Conservation (phyloP, 2,888 invertebrate genomes). For the Aleiodes alternator region DNA sequence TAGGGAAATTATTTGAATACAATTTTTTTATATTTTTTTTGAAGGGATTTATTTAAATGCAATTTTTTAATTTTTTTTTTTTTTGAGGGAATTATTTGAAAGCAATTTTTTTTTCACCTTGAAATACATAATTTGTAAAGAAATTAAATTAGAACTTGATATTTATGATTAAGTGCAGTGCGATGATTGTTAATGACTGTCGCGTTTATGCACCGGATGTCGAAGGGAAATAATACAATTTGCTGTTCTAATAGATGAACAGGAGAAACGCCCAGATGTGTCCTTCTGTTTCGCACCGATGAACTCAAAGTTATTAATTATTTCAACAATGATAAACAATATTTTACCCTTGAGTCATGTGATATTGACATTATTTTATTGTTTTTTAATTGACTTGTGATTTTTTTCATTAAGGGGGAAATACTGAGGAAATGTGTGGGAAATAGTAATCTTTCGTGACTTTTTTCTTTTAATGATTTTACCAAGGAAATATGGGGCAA, state of each 20-base stretch:
- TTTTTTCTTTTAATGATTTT: too few relatives aligned
- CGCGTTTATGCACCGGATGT: neutral
- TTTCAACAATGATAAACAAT: neutral
- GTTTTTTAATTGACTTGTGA: too few relatives aligned
- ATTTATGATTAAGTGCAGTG: neutral
- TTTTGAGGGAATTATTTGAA: neutral
- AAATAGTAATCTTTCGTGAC: too few relatives aligned
- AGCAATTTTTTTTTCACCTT: constrained; percentile 5
- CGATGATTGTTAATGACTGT: constrained; percentile 7
- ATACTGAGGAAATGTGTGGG: too few relatives aligned
- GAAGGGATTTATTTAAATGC: too few relatives aligned
- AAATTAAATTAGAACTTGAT: neutral
- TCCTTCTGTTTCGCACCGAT: constrained; percentile 15
- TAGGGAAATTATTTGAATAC: too few relatives aligned
- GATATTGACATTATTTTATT: neutral
- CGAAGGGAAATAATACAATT: neutral
- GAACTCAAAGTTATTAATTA: neutral
- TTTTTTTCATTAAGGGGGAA: too few relatives aligned
- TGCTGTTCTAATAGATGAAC: neutral
- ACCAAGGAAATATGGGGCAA: too few relatives aligned
- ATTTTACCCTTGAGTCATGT: neutral
- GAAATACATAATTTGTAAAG: neutral
- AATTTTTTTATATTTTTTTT: too few relatives aligned
- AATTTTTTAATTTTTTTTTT: too few relatives aligned
- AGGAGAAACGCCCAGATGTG: neutral